These are phyloP conservation scores for Phyllostomus discolor DNA, from an alignment of 2,113 vertebrate genomes.

Conservation along the genomic window DNA sequence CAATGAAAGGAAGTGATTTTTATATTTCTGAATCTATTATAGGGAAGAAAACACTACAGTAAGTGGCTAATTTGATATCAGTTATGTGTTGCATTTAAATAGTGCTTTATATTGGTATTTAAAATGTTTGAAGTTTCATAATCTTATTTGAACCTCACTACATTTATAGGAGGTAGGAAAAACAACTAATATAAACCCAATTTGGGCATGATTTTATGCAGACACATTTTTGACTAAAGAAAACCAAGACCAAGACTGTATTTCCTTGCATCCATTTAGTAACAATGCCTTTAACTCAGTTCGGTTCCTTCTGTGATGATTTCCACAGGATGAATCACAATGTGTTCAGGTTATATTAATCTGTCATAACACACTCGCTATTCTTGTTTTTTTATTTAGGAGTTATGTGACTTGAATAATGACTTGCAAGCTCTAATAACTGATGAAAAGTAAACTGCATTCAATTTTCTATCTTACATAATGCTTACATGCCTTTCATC, in stretches of 20 bases:
- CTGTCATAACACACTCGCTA: not conserved
- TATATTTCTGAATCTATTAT: not conserved
- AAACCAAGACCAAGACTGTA: not conserved
- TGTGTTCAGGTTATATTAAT: slow-evolving; percentile 14
- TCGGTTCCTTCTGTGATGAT: not conserved
- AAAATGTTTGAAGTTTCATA: slow-evolving; percentile 17
- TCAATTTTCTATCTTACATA: slow-evolving; percentile 26
- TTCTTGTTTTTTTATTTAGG: not conserved
- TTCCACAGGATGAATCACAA: not conserved
- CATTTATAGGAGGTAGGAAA: not conserved
- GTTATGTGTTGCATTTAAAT: not conserved
- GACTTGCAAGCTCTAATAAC: slow-evolving; percentile 26
- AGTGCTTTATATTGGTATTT: not conserved
- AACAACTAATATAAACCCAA: not conserved
- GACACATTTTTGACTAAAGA: not conserved
- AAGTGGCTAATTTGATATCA: not conserved
- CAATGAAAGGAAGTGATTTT: not conserved
- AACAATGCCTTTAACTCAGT: not conserved
- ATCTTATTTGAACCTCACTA: not conserved
- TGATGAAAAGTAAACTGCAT: slow-evolving; percentile 11
- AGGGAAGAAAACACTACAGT: not conserved
- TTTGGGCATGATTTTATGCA: not conserved
- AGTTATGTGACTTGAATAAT: not conserved
- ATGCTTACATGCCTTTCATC: not conserved
- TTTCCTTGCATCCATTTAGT: not conserved